Percentiles rank a stretch among this genome's conserved stretches.
phyloP scores from a whole-genome alignment of 2,113 vertebrate species.

The Procapra przewalskii region DNA sequence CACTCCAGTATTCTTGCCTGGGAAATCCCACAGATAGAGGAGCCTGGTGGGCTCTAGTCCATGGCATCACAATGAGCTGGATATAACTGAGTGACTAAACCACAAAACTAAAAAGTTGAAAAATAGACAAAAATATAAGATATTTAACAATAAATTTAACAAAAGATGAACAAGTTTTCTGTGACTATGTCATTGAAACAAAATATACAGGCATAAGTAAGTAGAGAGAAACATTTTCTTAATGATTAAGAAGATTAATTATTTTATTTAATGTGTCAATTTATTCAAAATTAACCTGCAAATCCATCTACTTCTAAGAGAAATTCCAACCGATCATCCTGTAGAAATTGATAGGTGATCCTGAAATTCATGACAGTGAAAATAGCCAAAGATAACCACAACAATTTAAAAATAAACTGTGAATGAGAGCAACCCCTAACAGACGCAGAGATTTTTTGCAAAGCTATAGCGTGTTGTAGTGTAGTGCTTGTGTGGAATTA shows the following conservation, averaged over 20 bases:
- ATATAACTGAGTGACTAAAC: neutral
- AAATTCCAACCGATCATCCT: neutral
- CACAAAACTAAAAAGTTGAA: neutral
- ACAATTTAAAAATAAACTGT: neutral
- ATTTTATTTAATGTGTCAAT: neutral
- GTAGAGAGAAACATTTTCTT: neutral
- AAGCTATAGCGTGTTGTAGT: neutral
- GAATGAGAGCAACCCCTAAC: neutral
- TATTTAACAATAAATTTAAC: neutral
- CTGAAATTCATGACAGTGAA: neutral
- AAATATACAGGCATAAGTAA: neutral
- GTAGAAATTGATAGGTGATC: neutral
- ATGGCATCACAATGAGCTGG: neutral
- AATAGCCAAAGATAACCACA: neutral
- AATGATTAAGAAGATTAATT: neutral
- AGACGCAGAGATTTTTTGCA: neutral
- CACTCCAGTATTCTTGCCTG: neutral
- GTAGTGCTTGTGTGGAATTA: neutral
- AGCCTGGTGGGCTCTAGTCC: neutral
- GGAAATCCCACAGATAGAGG: neutral
- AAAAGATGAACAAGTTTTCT: neutral
- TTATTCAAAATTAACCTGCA: neutral
- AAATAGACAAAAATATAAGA: neutral
- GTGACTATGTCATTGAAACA: neutral
- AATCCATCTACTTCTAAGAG: neutral